Conservation (phyloP, 2,113 vertebrate genomes). For the Jaculus jaculus region DNA sequence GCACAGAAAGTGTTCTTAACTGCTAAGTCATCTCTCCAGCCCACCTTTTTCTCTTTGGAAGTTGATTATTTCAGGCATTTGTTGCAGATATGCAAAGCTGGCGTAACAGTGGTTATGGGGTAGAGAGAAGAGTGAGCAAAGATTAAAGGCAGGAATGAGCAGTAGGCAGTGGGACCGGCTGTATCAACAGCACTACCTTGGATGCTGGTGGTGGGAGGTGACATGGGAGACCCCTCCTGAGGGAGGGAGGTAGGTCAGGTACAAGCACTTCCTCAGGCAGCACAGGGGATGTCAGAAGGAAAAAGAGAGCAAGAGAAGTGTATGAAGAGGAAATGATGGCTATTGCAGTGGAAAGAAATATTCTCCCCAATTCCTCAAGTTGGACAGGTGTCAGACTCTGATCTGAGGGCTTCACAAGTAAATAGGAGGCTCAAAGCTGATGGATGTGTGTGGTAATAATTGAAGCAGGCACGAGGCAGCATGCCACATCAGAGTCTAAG, state of each 20-base stretch:
- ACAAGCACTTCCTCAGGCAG: not conserved
- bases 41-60: not conserved
- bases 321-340: not conserved
- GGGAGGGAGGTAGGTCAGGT: not conserved
- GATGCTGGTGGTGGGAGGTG: not conserved
- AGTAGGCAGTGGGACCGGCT: not conserved
- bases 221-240: not conserved
- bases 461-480: not conserved
- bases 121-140: not conserved
- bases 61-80: not conserved
- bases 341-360: not conserved
- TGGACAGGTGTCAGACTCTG: not conserved
- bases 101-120: not conserved
- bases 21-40: too few species aligned
- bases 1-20: too few species aligned
- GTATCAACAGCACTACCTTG: not conserved
- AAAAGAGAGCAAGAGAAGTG: not conserved
- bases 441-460: not conserved
- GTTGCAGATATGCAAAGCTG: not conserved
- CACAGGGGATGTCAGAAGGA: not conserved
- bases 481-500: not conserved
- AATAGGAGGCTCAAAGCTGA: not conserved
- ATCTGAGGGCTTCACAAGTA: not conserved
- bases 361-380: not conserved
- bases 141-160: not conserved